Evolutionary conservation across 2,797 vertebrate genomes (phyloP).

Genomic region (Chelon auratus): DNA sequence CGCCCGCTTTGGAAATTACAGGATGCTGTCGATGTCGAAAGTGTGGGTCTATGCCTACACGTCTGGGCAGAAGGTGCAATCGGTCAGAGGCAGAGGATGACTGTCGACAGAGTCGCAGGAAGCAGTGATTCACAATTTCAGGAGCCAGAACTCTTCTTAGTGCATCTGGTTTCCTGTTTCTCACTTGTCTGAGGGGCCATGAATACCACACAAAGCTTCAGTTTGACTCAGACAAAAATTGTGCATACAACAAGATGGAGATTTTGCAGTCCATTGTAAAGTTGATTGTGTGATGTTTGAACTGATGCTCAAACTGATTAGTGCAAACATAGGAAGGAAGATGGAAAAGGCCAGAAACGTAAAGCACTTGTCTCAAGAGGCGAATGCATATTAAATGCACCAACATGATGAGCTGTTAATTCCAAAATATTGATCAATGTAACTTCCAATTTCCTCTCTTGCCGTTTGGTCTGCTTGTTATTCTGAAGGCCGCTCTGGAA

Average conservation of each 20-base stretch:
- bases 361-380: background rate
- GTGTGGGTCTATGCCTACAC: background rate
- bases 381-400: background rate
- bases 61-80: background rate
- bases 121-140: constrained; percentile 10
- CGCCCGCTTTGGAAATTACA: constrained; percentile 29
- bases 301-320: background rate
- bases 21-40: background rate
- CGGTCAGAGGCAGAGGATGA: background rate
- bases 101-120: background rate
- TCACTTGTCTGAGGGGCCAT: background rate
- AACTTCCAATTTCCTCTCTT: too few relatives aligned
- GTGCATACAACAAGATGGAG: background rate
- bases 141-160: background rate
- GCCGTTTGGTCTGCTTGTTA: too few relatives aligned
- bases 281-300: background rate
- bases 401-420: background rate
- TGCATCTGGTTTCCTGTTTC: background rate
- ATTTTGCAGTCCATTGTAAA: background rate
- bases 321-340: background rate
- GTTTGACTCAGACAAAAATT: background rate
- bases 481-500: too few relatives aligned
- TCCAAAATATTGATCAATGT: background rate
- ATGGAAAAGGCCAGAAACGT: background rate
- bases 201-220: background rate